Base-by-base conservation (phyloP, 2,113 vertebrate species). In the Canis aureus region DNA sequence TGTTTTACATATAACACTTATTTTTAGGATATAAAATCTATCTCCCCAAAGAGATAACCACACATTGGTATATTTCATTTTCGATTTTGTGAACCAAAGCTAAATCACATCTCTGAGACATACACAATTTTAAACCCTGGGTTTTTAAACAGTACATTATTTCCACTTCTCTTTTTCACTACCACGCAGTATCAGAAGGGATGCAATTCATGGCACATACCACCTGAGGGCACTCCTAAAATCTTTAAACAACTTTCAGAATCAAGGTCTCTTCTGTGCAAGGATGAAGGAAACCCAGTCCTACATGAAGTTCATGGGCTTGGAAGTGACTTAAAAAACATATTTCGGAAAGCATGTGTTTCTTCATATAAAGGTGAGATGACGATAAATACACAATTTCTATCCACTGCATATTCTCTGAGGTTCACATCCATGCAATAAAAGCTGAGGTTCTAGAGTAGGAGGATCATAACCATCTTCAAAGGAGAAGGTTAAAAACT, bases 181-280 rank as follows among this genome's bases (percentile, higher is more conserved):
- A 69, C 76, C 35, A 88, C 0, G 32, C 11, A 57, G 20, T 35
- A 15, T 71, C n/a, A 62, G 32, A 82, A 22, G 43, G 88, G 53
- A 84, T 79, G 96, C 76, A 96, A 94, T 92, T 95, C 82, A n/a
- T 1, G 12, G 17, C 80, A 51, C 62, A 0, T 3, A 88, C 84
- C 84, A 97, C 85, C 19, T 8, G 92, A 97, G 88, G 76, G 94
- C 95, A 67, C 82, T 79, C 67, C 20, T 71, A 59, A 96, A 92
- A 88, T 43, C 88, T 66, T 84, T 12, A 66, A 97, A 86, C 29
- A 93, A 80, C 22, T 60, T 89, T 32, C 0, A 78, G 55, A 96
- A 94, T 53, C 79, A n/a, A n/a, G 55, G 66, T 86, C 87, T 83
- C 87, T 83, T 67, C 60, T 8, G 2, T 43, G 59, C 20, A 17